Base-by-base conservation (phyloP, 2,797 vertebrate species). In the Nannoperca australis region DNA sequence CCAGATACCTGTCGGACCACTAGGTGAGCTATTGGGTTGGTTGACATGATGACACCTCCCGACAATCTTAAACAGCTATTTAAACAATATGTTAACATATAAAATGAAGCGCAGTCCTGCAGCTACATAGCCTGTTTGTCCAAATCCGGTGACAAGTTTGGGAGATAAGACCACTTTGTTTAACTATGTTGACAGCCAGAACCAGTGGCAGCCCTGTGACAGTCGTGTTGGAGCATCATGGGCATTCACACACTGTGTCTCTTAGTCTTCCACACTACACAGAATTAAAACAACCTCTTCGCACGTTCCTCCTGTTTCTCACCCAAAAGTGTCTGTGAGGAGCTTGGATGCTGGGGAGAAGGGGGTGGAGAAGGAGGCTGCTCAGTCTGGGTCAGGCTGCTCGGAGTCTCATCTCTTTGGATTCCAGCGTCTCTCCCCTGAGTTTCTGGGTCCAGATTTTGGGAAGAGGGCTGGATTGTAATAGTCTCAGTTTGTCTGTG, bases 291-390 rank as follows among this genome's bases (percentile, higher is more conserved):
- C 17, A 76, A 54, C n/a, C 7, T 53, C 32, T 9, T 51, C 15
- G 69, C 27, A 60, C 62, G 45, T 27, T 22, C 17, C 34, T 51
- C 14, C 3, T 8, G 4, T 72, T 50, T 68, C 60, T 91, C 86
- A 95, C 94, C 92, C 65, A 90, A 87, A 59, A 74, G 83, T 60
- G 74, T 91, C 70, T 91, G 83, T 82, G 82, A 82, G 70, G 86
- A 51, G 67, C 76, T 84, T 18, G 81, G 86, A 54, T 81, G 74
- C 54, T 79, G 88, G 45, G 84, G 73, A 45, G 82, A 71, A 8
- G 4, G 72, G 63, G 77, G 58, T 0, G 13, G 17, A 61, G 84
- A 60, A 8, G 75, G 59, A 54, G 59, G 67, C 22, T 56, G 84
- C 62, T 58, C 54, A 63, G 12, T 70, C 67, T 79, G 80, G 4